Evolutionary conservation across 1,140 invertebrate species (phyloP).

Genomic region (Maniola jurtina): DNA sequence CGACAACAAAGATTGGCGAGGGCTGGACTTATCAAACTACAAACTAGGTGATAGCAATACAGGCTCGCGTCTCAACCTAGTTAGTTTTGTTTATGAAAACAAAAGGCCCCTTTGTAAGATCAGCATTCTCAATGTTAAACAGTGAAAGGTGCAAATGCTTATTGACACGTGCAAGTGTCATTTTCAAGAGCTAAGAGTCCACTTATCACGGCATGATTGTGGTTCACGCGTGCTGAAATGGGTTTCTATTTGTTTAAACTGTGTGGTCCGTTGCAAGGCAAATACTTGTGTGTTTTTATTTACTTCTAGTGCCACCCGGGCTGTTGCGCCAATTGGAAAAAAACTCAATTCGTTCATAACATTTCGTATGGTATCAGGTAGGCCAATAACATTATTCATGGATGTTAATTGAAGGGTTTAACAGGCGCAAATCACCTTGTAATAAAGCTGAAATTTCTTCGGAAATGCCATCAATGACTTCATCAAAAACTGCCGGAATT

Average conservation of each 20-base stretch:
- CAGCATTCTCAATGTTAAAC: constrained; percentile 10
- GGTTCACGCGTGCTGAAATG: constrained; percentile 5
- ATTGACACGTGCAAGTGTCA: constrained; percentile 14
- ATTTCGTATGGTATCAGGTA: too few relatives aligned
- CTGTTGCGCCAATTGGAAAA: too few relatives aligned
- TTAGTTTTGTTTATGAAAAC: constrained; percentile 10
- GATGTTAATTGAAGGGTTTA: too few relatives aligned
- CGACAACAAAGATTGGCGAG: too few relatives aligned
- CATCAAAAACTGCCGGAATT: too few relatives aligned
- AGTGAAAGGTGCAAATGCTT: constrained; percentile 16
- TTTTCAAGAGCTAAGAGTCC: constrained; percentile 10
- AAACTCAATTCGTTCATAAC: too few relatives aligned
- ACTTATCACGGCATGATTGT: constrained; percentile 12
- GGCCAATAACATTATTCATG: too few relatives aligned
- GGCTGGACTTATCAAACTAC: not conserved
- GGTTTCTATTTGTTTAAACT: constrained; percentile 6
- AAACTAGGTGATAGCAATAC: not conserved
- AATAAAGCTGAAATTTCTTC: too few relatives aligned
- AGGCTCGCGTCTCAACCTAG: not conserved
- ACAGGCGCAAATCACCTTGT: too few relatives aligned
- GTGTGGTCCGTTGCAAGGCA: not conserved
- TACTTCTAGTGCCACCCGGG: not conserved
- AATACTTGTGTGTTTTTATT: not conserved
- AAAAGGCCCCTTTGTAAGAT: not conserved
- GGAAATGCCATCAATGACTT: too few relatives aligned